Percentiles rank a stretch among this genome's conserved stretches.
Conservation (phyloP, 2,888 invertebrate genomes). For the Dinocampus coccinellae region DNA sequence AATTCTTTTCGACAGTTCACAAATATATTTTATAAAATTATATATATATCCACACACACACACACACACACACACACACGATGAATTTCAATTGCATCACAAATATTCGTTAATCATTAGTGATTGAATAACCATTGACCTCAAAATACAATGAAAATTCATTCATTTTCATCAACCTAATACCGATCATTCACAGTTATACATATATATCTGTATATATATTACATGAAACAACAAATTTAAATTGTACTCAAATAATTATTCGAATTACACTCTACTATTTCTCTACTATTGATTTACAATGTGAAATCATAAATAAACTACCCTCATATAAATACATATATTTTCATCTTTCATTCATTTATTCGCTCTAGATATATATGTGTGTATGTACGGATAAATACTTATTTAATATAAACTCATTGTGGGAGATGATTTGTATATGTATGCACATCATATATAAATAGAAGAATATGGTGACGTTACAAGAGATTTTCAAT, state of each 20-base stretch:
- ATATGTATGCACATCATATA: neutral
- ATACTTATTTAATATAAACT: neutral
- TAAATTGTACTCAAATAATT: neutral
- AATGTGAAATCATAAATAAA: slow-evolving; percentile 1
- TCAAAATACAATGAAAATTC: neutral
- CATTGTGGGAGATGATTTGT: slow-evolving; percentile 1
- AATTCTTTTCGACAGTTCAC: slow-evolving; percentile 36
- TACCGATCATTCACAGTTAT: neutral
- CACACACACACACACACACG: neutral
- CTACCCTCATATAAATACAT: neutral
- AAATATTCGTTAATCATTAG: neutral
- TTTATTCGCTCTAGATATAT: no score
- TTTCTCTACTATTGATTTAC: slow-evolving; percentile 10
- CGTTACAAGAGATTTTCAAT: neutral
- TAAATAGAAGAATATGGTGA: slow-evolving; percentile 3
- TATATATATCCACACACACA: neutral
- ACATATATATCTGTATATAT: neutral
- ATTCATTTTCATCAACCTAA: neutral
- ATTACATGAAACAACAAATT: no score
- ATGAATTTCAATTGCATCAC: neutral
- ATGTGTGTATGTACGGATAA: no score
- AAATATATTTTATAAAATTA: neutral
- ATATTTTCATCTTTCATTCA: slow-evolving; percentile 2
- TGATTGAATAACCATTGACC: neutral
- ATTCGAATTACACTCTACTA: neutral